These are phyloP conservation scores for Zoanthus sansibaricus DNA, from an alignment of 92 coral and sea anemone genomes.

Conservation along the genomic window DNA sequence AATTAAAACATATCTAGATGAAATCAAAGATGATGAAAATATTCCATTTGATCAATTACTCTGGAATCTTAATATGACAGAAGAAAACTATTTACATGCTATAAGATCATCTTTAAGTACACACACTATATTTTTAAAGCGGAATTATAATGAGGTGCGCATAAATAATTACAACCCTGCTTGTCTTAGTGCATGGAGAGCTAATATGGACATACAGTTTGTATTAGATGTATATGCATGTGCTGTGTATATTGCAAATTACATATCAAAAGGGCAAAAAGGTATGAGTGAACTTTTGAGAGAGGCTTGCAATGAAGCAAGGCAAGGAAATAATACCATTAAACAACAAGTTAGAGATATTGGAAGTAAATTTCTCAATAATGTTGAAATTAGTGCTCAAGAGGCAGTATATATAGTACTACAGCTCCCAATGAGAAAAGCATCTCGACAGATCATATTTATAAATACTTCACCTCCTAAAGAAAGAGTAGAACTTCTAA, in stretches of 20 bases:
- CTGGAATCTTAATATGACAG: constrained; percentile 55
- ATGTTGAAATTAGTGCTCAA: too few species aligned
- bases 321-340: too few species aligned
- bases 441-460: constrained; percentile 63
- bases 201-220: too few species aligned
- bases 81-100: constrained; percentile 37
- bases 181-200: constrained; percentile 54
- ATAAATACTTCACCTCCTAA: constrained; percentile 76
- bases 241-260: too few species aligned
- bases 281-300: constrained; percentile 9
- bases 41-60: constrained; percentile 25
- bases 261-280: too few species aligned
- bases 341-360: too few species aligned
- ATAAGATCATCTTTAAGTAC: constrained; percentile 51
- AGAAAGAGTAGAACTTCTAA: constrained; percentile 59
- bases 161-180: constrained; percentile 56
- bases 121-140: constrained; percentile 55
- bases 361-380: too few species aligned
- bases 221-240: too few species aligned
- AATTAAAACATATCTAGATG: constrained; percentile 1
- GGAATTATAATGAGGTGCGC: constrained; percentile 48
- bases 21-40: too few species aligned
- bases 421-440: constrained; percentile 37
- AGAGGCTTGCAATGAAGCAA: constrained; percentile 31
- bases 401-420: too few species aligned